A percentile compares a stretch with the other conserved stretches of the same genome.
Evolutionary conservation across 2,888 invertebrate species (phyloP).

Genomic region (Drosophila histrio): DNA sequence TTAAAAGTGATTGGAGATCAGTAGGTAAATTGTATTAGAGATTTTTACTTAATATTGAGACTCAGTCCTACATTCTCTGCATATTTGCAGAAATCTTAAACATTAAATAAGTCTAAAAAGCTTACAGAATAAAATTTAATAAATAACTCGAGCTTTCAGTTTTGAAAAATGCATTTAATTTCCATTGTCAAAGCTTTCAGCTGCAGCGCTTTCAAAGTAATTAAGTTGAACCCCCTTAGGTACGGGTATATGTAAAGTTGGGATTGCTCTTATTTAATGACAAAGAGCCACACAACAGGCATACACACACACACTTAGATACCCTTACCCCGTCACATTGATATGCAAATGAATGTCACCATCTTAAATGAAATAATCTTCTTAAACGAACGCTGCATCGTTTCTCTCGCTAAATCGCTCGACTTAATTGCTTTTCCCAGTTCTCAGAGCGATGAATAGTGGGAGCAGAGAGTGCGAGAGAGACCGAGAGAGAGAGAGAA

Average conservation of each 20-base stretch:
- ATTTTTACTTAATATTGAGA: background rate
- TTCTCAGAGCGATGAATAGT: constrained; percentile 1
- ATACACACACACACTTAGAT: constrained; percentile 1
- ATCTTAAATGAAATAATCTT: constrained; percentile 80
- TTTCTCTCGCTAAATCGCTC: constrained; percentile 39
- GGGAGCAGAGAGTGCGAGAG: background rate
- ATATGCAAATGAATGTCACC: constrained; percentile 82
- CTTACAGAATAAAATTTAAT: background rate
- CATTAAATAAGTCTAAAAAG: background rate
- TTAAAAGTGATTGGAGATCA: background rate
- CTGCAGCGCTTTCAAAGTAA: background rate
- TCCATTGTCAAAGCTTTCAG: background rate
- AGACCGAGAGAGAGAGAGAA: background rate
- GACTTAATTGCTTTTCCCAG: constrained; percentile 73
- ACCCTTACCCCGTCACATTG: constrained; percentile 40
- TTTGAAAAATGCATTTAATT: no score
- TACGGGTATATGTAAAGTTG: background rate
- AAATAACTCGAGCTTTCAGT: no score
- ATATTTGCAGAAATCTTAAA: background rate
- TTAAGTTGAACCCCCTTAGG: background rate
- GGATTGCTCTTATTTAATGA: background rate
- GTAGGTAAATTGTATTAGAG: background rate
- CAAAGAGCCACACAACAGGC: background rate
- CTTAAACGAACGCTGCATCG: constrained; percentile 69
- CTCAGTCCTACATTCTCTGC: background rate